Evolutionary conservation across 2,888 invertebrate genomes (phyloP).

Genomic region (Scaptomyza cyrtandrae): DNA sequence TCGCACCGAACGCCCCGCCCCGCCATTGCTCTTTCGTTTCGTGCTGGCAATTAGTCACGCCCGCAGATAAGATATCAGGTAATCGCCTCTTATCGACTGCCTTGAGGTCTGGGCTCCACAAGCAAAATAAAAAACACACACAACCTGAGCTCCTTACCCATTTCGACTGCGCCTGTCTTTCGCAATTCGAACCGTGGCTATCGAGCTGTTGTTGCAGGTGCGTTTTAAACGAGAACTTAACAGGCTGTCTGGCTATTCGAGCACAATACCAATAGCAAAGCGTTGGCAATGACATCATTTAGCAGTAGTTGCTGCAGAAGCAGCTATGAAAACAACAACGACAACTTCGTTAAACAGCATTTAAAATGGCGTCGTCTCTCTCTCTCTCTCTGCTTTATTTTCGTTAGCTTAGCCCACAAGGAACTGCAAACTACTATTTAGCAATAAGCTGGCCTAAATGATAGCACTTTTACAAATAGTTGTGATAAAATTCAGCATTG

Average conservation of each 20-base stretch:
- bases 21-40: conserved; percentile 41
- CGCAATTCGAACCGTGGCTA: conserved; percentile 57
- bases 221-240: conserved; percentile 54
- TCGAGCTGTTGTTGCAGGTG: conserved; percentile 29
- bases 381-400: neutral
- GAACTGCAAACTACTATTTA: conserved; percentile 12
- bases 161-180: conserved; percentile 51
- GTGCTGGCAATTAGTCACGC: conserved; percentile 74
- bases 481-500: conserved; percentile 29
- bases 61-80: conserved; percentile 68
- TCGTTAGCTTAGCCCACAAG: conserved; percentile 19
- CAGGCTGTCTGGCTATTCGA: conserved; percentile 63
- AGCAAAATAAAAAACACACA: neutral
- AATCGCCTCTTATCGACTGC: conserved; percentile 72
- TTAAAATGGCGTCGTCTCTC: conserved; percentile 61
- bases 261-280: conserved; percentile 45
- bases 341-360: conserved; percentile 39
- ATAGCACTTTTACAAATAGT: conserved; percentile 24
- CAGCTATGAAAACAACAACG: conserved; percentile 52
- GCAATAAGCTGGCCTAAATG: conserved; percentile 40
- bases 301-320: conserved; percentile 29
- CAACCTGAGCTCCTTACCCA: conserved; percentile 17
- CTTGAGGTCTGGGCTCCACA: conserved; percentile 47
- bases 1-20: conserved; percentile 20
- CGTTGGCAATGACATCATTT: conserved; percentile 75